These are phyloP conservation scores for Ophiothrix spiculata DNA, from an alignment of 35 echinoderm and acorn worm species.

Conservation along the genomic window DNA sequence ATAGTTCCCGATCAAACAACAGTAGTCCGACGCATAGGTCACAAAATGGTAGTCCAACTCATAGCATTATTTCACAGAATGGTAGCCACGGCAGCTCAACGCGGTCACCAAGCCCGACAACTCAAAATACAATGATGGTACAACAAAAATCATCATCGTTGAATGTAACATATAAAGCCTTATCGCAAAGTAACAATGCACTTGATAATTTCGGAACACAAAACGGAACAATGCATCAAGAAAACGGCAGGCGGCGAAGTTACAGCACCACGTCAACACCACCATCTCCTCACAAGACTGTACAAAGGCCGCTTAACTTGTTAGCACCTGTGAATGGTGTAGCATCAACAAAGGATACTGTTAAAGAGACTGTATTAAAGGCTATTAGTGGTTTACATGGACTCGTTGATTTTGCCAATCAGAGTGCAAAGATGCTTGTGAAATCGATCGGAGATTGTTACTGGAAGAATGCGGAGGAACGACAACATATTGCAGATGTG, in stretches of 20 bases:
- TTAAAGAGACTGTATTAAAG: background rate
- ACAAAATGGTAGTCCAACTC: background rate
- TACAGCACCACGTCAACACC: too few relatives aligned
- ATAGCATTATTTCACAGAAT: background rate
- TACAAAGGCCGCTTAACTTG: background rate
- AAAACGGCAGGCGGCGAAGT: background rate
- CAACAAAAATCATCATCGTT: background rate
- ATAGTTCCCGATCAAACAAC: background rate
- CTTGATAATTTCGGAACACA: background rate
- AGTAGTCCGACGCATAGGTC: background rate
- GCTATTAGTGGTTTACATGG: conserved; percentile 4
- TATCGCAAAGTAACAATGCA: conserved; percentile 1
- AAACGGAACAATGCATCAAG: background rate
- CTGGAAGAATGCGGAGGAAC: conserved; percentile 23
- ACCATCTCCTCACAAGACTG: background rate
- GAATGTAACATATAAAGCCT: background rate
- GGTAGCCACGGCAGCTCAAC: background rate
- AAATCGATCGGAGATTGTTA: conserved; percentile 34
- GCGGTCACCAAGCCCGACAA: background rate
- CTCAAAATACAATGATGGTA: background rate
- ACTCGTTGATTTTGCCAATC: conserved; percentile 2
- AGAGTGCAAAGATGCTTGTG: conserved; percentile 15
- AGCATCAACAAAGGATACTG: background rate
- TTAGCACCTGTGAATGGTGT: background rate
- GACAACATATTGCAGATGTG: conserved; percentile 28